Evolutionary conservation across 2,113 vertebrate species (phyloP).

Genomic region (Progne subis): DNA sequence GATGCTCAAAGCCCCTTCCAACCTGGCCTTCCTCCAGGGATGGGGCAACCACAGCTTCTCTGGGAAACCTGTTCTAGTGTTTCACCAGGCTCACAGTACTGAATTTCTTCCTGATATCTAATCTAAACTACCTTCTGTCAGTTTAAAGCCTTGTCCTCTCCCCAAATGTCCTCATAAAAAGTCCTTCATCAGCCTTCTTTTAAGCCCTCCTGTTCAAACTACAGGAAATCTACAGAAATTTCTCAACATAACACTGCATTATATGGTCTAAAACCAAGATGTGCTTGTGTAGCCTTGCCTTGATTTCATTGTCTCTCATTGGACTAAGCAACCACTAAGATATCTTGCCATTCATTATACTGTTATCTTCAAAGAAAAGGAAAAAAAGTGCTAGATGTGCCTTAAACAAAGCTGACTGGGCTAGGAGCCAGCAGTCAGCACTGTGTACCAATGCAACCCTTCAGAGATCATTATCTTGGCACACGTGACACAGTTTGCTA

Average conservation of each 20-base stretch:
- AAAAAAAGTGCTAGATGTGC: not conserved
- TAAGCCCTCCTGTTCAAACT: not conserved
- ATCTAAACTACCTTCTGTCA: not conserved
- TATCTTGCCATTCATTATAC: not conserved
- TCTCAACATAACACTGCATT: not conserved
- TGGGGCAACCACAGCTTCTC: not conserved
- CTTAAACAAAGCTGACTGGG: not conserved
- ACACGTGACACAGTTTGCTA: not conserved
- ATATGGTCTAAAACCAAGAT: not conserved
- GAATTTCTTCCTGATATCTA: not conserved
- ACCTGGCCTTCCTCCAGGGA: not conserved
- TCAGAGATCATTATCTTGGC: not conserved
- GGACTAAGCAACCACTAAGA: not conserved
- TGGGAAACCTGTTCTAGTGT: not conserved
- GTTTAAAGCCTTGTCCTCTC: not conserved
- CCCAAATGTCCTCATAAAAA: not conserved
- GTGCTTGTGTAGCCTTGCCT: not conserved
- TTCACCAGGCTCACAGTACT: not conserved
- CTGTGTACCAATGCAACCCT: not conserved
- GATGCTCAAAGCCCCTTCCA: not conserved
- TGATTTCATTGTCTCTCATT: not conserved
- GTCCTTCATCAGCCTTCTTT: not conserved
- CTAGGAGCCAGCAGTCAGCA: not conserved
- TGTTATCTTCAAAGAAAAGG: not conserved
- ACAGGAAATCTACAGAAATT: not conserved